Evolutionary conservation across 1,140 invertebrate species (phyloP).

Genomic region (Orchestia grillus): DNA sequence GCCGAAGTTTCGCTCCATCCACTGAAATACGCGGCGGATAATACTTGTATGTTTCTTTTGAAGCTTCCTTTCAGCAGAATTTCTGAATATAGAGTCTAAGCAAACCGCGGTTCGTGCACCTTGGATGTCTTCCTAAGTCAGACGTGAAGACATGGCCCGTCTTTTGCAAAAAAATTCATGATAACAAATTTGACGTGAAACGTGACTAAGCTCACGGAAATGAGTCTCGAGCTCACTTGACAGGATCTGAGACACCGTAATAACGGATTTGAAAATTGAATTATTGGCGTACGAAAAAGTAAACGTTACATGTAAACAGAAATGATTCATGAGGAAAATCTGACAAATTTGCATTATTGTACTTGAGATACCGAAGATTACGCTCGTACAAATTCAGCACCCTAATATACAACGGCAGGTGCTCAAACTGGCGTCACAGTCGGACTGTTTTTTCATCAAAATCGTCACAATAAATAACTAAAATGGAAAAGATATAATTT

Average conservation of each 20-base stretch:
- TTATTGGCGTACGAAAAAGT: too few species aligned
- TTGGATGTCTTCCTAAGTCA: background rate
- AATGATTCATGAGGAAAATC: too few species aligned
- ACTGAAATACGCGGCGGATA: conserved; percentile 17
- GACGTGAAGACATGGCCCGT: background rate
- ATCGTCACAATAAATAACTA: too few species aligned
- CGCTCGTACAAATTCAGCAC: too few species aligned
- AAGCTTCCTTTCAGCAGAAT: background rate
- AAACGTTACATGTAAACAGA: too few species aligned
- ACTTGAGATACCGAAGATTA: too few species aligned
- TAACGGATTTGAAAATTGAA: background rate
- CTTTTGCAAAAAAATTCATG: background rate
- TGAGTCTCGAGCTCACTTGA: background rate
- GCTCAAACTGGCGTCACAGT: too few species aligned
- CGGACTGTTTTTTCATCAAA: too few species aligned
- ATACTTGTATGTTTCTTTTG: conserved; percentile 8
- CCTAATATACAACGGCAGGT: too few species aligned
- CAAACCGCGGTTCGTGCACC: background rate
- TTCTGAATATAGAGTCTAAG: background rate
- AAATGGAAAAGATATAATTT: too few species aligned
- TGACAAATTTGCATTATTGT: too few species aligned
- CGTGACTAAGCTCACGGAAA: background rate
- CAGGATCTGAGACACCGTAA: background rate
- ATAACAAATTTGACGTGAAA: background rate
- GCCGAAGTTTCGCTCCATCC: background rate